Evolutionary conservation across 37 sponge, comb jelly and placozoan genomes (phyloP).

Genomic region (Lycopodina hypogea): DNA sequence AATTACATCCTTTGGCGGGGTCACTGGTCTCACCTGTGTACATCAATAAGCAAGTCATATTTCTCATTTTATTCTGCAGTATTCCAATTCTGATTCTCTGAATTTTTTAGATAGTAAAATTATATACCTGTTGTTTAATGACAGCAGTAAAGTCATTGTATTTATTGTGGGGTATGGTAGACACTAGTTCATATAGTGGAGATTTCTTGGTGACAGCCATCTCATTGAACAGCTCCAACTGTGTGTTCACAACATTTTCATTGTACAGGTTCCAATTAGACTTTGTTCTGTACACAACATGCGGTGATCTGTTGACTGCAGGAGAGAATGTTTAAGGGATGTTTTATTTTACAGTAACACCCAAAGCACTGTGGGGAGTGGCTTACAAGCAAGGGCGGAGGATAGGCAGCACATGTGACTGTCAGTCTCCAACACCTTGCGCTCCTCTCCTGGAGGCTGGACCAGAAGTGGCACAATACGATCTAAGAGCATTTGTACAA

Average conservation of each 20-base stretch:
- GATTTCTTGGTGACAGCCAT: background rate
- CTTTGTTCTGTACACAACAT: conserved; percentile 21
- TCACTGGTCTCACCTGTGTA: background rate
- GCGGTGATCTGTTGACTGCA: conserved; percentile 16
- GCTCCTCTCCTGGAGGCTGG: too few species aligned
- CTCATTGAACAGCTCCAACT: conserved; percentile 2
- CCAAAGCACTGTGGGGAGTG: too few species aligned
- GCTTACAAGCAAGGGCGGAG: too few species aligned
- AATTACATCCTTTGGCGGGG: conserved; percentile 47
- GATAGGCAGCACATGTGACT: too few species aligned
- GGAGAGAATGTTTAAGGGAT: too few species aligned
- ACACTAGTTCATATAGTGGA: background rate
- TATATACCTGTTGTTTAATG: conserved; percentile 20
- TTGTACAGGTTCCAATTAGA: conserved; percentile 18
- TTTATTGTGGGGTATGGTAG: background rate
- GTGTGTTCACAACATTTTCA: conserved; percentile 1
- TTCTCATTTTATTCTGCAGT: too few species aligned
- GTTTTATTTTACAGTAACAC: too few species aligned
- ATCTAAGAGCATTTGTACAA: too few species aligned
- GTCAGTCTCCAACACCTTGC: too few species aligned
- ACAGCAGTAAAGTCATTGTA: conserved; percentile 1
- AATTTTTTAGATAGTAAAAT: background rate
- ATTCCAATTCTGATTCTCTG: background rate
- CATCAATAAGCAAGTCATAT: too few species aligned
- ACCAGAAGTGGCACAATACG: too few species aligned